Base-by-base conservation (phyloP, 2,113 vertebrate species). In the Pontoporia blainvillei region DNA sequence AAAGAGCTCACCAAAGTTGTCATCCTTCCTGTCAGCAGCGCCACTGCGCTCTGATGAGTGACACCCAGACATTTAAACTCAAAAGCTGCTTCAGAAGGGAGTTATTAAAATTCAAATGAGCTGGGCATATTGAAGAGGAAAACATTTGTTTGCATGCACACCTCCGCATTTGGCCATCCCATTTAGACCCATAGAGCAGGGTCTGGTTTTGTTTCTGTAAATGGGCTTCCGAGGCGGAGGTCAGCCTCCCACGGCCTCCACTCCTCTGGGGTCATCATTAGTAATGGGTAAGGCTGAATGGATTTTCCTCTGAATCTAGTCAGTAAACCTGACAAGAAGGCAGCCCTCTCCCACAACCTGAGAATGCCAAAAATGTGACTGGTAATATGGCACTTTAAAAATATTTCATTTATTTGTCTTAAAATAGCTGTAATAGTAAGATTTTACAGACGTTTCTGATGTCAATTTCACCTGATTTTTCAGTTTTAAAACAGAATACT, bases 101-200 rank as follows among this genome's bases (percentile, higher is more conserved):
- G 97, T 98, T 98, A 97, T 98, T 97, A 98, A 97, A 98, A 98
- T 98, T 98, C 97, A 98, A 98, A 98, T 97, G 98, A 97, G 97
- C 96, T 83, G 88, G 81, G 96, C 96, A 97, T 96, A 83, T 82
- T 95, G 98, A 96, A 97, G 98, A 94, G 96, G 97, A 96, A 97
- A 97, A 96, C 73, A 89, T 96, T 98, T 54, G 95, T 98, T 98
- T 97, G 97, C 98, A 98, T 95, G 97, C 96, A 97, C 98, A 98
- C 98, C 98, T 98, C 96, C 59, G 49, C 94, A n/a, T 88, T 95
- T 96, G 97, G 96, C 95, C 97, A 96, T 96, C 96, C 97, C 96
- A 95, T 97, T 97, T 96, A 97, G 96, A 85, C 73, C 92, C 90
- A 94, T 2, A 97, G 96, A 97, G 96, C 96, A 91, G 87, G 81